Evolutionary conservation across 2,797 vertebrate species (phyloP).

Genomic region (Myripristis jacobus): DNA sequence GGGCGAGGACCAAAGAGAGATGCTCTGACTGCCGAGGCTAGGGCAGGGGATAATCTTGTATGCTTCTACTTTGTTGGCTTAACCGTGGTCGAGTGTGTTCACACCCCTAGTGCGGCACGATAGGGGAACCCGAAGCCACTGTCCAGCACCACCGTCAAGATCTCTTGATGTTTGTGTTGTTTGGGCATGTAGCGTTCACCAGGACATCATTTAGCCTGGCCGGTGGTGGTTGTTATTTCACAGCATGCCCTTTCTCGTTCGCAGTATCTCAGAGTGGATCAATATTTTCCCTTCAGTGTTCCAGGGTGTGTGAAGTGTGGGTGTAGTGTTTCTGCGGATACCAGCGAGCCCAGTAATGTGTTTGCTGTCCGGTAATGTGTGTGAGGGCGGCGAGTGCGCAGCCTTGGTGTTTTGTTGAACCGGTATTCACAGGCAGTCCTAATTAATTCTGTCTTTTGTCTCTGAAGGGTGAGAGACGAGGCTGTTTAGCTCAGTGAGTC

Average conservation of each 20-base stretch:
- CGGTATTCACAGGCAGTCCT: conserved; percentile 37
- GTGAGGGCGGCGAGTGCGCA: conserved; percentile 28
- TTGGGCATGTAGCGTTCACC: background rate
- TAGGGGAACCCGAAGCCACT: too few species aligned
- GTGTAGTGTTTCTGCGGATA: conserved; percentile 42
- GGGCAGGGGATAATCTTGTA: too few species aligned
- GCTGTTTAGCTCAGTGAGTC: conserved; percentile 50
- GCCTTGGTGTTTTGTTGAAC: conserved; percentile 29
- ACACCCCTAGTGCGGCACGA: too few species aligned
- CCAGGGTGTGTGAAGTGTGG: conserved; percentile 35
- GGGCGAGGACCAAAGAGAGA: too few species aligned
- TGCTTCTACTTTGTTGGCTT: too few species aligned
- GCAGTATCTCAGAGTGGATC: conserved; percentile 40
- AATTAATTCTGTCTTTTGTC: conserved; percentile 65
- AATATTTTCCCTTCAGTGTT: conserved; percentile 45
- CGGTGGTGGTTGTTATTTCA: conserved; percentile 13
- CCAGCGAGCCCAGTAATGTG: conserved; percentile 30
- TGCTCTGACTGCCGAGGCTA: too few species aligned
- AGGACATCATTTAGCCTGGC: background rate
- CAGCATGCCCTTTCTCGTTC: conserved; percentile 12
- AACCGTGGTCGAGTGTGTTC: too few species aligned
- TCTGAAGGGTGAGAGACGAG: conserved; percentile 47
- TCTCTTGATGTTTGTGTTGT: background rate
- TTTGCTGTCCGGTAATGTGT: conserved; percentile 37
- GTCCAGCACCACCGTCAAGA: too few species aligned